These are phyloP conservation scores for Acipenser oxyrinchus DNA, from an alignment of 2,797 vertebrate species.

Conservation along the genomic window DNA sequence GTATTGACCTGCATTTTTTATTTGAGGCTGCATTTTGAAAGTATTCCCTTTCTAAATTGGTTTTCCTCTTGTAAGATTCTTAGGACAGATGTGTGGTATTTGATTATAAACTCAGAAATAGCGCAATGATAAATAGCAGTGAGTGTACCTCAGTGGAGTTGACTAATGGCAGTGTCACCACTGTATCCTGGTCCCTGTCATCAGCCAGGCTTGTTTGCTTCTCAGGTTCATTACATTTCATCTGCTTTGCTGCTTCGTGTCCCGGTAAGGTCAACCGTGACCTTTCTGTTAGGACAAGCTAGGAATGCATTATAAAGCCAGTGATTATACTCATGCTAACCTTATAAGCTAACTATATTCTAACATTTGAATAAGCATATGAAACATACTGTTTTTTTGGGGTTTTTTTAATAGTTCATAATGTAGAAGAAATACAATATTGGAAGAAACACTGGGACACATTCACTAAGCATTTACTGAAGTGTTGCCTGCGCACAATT, in stretches of 20 bases:
- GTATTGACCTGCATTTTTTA: no score
- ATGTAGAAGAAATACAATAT: no score
- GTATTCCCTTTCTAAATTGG: no score
- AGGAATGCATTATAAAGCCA: conserved; percentile 7
- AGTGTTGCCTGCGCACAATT: no score
- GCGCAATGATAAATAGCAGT: conserved; percentile 8
- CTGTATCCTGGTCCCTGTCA: conserved; percentile 16
- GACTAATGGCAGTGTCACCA: conserved; percentile 18
- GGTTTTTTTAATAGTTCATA: no score
- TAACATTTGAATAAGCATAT: background rate
- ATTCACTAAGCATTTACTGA: no score
- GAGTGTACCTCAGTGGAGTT: conserved; percentile 11
- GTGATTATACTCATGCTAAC: background rate
- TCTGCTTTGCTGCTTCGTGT: background rate
- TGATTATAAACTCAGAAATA: conserved; percentile 14
- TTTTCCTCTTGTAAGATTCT: background rate
- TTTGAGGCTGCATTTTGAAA: no score
- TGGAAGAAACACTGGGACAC: no score
- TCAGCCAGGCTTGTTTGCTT: conserved; percentile 14
- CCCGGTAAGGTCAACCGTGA: conserved; percentile 11
- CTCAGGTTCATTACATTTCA: conserved; percentile 12
- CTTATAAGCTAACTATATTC: background rate
- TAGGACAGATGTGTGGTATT: background rate
- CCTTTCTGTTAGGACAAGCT: conserved; percentile 6
- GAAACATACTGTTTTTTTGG: no score